These are phyloP conservation scores for Andrena marginata DNA, from an alignment of 2,888 invertebrate species.

Conservation along the genomic window DNA sequence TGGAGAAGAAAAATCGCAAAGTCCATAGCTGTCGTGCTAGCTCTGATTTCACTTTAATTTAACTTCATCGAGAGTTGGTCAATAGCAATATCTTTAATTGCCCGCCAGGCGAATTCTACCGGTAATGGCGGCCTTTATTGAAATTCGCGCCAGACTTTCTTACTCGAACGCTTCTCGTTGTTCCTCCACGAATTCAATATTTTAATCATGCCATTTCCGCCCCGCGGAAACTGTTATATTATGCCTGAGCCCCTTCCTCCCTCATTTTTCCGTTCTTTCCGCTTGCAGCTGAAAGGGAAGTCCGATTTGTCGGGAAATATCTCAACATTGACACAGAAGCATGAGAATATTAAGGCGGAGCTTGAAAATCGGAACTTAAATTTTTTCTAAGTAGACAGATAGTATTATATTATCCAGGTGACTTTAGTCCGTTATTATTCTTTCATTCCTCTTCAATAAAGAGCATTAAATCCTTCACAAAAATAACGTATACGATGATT, in stretches of 20 bases:
- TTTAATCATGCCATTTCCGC: conserved; percentile 53
- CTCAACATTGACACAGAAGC: conserved; percentile 10
- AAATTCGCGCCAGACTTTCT: conserved; percentile 69
- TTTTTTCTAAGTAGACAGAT: no score
- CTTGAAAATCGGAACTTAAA: no score
- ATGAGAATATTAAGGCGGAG: background rate
- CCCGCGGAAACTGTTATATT: conserved; percentile 40
- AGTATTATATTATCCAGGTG: no score
- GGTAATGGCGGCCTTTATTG: conserved; percentile 64
- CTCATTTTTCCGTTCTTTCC: background rate
- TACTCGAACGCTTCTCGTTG: conserved; percentile 56
- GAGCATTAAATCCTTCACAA: no score
- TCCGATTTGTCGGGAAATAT: conserved; percentile 26
- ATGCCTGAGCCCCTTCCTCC: conserved; percentile 21
- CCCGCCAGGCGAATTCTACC: conserved; percentile 73
- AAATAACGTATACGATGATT: no score
- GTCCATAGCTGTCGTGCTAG: conserved; percentile 32
- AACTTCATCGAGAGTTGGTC: conserved; percentile 81
- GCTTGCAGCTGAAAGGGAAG: background rate
- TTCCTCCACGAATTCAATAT: conserved; percentile 48
- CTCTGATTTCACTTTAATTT: conserved; percentile 81
- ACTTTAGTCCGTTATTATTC: no score
- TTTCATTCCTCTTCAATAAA: no score
- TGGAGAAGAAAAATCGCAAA: conserved; percentile 47
- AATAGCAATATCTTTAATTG: conserved; percentile 82